phyloP scores from a whole-genome alignment of 1,140 invertebrate species.

The Globodera ellingtonae region DNA sequence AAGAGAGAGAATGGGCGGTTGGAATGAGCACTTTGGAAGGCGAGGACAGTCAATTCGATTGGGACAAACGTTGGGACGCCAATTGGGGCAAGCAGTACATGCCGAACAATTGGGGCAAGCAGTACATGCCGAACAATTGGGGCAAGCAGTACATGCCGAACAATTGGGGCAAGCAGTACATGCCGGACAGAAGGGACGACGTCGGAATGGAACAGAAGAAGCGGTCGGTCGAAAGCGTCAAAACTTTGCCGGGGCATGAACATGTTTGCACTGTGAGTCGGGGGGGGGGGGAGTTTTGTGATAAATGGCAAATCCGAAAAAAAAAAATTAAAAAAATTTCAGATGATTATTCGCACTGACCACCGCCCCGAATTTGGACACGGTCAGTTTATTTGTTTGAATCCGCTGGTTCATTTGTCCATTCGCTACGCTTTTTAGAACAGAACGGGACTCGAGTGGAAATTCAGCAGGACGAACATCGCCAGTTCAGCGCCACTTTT shows the following conservation, averaged over 20 bases:
- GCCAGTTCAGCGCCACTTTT: slow-evolving; percentile 42
- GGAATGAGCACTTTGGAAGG: not conserved
- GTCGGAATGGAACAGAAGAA: not conserved
- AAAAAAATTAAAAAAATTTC: not conserved
- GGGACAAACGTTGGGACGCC: no score
- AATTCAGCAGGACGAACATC: slow-evolving; percentile 41
- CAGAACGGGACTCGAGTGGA: slow-evolving; percentile 46
- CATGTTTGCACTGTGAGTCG: slow-evolving; percentile 17
- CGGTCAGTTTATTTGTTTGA: slow-evolving; percentile 8
- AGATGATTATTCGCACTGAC: slow-evolving; percentile 19
- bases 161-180: not conserved
- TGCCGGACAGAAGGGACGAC: not conserved
- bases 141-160: not conserved
- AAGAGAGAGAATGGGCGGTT: not conserved
- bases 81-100: not conserved
- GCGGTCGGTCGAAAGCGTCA: not conserved
- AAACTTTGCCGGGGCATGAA: slow-evolving; percentile 11
- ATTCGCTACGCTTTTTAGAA: slow-evolving; percentile 21
- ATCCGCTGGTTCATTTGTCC: not conserved
- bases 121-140: not conserved
- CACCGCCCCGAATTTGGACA: slow-evolving; percentile 6
- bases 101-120: not conserved
- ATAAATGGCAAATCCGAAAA: no score
- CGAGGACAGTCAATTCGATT: not conserved
- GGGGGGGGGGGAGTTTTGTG: not conserved